A percentile compares a stretch with the other conserved stretches of the same genome.
These are phyloP conservation scores for Malurus splendens DNA, from an alignment of 2,797 vertebrate genomes.

Conservation along the genomic window DNA sequence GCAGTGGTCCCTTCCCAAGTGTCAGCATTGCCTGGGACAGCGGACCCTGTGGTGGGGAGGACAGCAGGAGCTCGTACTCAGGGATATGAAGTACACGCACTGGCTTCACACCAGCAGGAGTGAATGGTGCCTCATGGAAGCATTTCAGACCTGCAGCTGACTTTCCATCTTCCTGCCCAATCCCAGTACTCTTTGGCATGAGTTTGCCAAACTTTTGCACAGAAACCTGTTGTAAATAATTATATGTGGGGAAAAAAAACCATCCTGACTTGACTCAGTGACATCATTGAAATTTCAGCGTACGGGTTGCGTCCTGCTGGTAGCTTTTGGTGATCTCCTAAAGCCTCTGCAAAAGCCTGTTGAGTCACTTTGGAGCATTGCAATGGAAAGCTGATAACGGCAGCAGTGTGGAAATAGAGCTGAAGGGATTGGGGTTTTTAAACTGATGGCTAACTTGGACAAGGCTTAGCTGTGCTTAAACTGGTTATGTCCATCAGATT, in stretches of 20 bases:
- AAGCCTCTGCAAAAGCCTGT: conserved; percentile 11
- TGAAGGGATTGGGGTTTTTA: conserved; percentile 40
- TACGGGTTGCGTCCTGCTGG: background rate
- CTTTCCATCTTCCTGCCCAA: background rate
- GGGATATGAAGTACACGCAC: background rate
- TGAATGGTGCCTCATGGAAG: background rate
- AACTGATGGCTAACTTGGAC: conserved; percentile 38
- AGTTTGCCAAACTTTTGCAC: background rate
- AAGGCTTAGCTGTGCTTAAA: conserved; percentile 44
- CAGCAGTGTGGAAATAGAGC: conserved; percentile 15
- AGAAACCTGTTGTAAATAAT: background rate
- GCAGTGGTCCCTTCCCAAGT: background rate
- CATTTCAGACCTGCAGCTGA: background rate
- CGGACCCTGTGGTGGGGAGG: background rate
- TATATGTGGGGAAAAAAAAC: background rate
- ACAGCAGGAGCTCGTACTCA: background rate
- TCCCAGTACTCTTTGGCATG: background rate
- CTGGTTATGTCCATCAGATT: conserved; percentile 17
- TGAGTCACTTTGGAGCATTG: conserved; percentile 27
- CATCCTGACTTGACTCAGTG: background rate
- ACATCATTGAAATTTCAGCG: accelerated
- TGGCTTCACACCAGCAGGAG: background rate
- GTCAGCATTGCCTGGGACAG: background rate
- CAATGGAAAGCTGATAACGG: conserved; percentile 29
- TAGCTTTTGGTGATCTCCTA: conserved; percentile 10